Percentiles rank a stretch among this genome's conserved stretches.
phyloP scores from a whole-genome alignment of 2,888 invertebrate genomes.

The Epistrophella euchroma region DNA sequence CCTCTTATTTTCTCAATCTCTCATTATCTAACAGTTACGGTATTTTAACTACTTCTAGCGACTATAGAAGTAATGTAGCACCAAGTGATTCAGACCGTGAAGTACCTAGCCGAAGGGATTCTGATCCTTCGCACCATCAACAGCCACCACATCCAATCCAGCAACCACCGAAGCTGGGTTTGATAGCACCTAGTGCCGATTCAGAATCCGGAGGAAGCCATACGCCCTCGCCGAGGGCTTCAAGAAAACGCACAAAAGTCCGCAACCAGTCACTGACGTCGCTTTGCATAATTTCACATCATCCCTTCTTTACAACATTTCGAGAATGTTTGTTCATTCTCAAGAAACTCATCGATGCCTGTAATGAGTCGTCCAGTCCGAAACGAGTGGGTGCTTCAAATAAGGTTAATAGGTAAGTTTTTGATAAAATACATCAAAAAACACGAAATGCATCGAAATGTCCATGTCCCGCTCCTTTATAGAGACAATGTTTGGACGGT shows the following conservation, averaged over 20 bases:
- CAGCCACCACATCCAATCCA: conserved; percentile 76
- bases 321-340: conserved; percentile 98
- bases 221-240: conserved; percentile 93
- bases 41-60: conserved; percentile 88
- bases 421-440: no score
- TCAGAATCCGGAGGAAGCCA: conserved; percentile 95
- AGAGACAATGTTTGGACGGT: conserved; percentile 99
- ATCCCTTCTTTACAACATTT: conserved; percentile 99
- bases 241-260: conserved; percentile 91
- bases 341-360: conserved; percentile 98
- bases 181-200: conserved; percentile 88
- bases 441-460: neutral
- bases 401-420: conserved; percentile 90
- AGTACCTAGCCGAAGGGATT: conserved; percentile 90
- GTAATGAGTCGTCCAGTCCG: conserved; percentile 96
- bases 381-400: conserved; percentile 95
- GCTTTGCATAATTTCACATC: conserved; percentile 98
- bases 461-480: neutral
- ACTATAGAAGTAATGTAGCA: conserved; percentile 95
- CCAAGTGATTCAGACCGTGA: conserved; percentile 96
- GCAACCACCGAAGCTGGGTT: conserved; percentile 86
- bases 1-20: neutral
- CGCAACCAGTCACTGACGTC: conserved; percentile 98
- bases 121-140: conserved; percentile 85
- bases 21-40: conserved; percentile 82